phyloP scores from a whole-genome alignment of 2,888 invertebrate species.

The Acleris cristana region DNA sequence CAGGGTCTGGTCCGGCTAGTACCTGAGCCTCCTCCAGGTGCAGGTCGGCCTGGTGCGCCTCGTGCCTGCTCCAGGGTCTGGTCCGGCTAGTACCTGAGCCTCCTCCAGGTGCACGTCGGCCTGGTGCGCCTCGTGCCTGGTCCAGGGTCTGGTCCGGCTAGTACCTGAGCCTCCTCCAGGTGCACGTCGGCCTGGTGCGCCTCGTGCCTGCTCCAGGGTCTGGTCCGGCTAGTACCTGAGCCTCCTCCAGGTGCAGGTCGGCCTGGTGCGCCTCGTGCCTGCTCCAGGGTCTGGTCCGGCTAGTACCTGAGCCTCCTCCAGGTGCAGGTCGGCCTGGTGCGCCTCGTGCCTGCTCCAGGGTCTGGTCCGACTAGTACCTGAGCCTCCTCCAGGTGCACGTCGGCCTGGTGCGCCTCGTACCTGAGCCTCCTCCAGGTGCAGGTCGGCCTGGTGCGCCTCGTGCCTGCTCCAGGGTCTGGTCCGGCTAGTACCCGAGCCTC shows the following conservation, averaged over 20 bases:
- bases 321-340: slow-evolving; percentile 64
- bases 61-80: slow-evolving; percentile 88
- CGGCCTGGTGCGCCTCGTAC: slow-evolving; percentile 82
- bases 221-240: slow-evolving; percentile 85
- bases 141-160: too few relatives aligned
- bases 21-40: too few relatives aligned
- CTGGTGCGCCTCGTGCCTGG: too few relatives aligned
- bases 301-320: too few relatives aligned
- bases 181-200: too few relatives aligned
- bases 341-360: slow-evolving; percentile 78
- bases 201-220: too few relatives aligned
- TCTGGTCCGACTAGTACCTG: slow-evolving; percentile 70
- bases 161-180: slow-evolving; percentile 88
- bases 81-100: too few relatives aligned
- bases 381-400: slow-evolving; percentile 92
- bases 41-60: background rate
- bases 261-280: slow-evolving; percentile 70
- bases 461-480: too few relatives aligned
- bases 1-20: too few relatives aligned
- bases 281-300: slow-evolving; percentile 66
- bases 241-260: slow-evolving; percentile 97
- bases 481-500: too few relatives aligned
- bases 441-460: too few relatives aligned
- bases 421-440: slow-evolving; percentile 96
- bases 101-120: too few relatives aligned